Base-by-base conservation (phyloP, 2,797 vertebrate genomes). In the Tokudaia tokunoshimensis region DNA sequence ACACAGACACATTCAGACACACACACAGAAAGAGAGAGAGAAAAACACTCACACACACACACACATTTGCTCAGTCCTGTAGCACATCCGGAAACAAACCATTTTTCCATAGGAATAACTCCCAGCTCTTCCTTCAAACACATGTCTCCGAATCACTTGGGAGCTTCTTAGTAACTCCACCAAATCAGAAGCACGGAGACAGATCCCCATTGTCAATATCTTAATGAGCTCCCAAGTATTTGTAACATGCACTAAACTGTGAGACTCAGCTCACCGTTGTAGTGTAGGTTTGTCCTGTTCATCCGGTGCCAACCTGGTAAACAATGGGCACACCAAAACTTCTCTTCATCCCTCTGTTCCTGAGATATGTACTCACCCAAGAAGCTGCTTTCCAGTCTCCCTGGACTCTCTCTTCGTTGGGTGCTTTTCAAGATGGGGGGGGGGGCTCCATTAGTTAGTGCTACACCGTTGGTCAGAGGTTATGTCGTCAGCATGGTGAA, bases 151-250 rank as follows among this genome's bases (percentile, higher is more conserved):
- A 24, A 24, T 94, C 86, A 52, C 31, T 79, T 29, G 55, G 41
- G n/a, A 91, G 24, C 59, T 65, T 85, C 65, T 94, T 89, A 79
- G 65, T 55, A 84, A 67, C 84, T 81, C 50, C 82, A 2, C 74
- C 22, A n/a, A 88, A 87, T 92, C 55, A 65, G 44, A 95, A 80
- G 65, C 61, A 22, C 63, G 52, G 61, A 61, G 41, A 8, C 24
- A 80, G 29, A 87, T 55, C 70, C 85, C 52, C 72, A 34, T 47
- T 65, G 37, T 72, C 57, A 72, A 37, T 57, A 2, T 91, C 84
- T 84, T 85, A 61, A 70, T 6, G 80, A 72, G 59, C 22, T 24
- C 59, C 47, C 26, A 72, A 70, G 55, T n/a, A 61, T 74, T 52
- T 76, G 24, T 74, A 63, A 41, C 22, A 7, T 20, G 17, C 61